Evolutionary conservation across 2,888 invertebrate species (phyloP), one percentile per base, ranked within the genome.

Genomic region (Cetonia aurata): DNA sequence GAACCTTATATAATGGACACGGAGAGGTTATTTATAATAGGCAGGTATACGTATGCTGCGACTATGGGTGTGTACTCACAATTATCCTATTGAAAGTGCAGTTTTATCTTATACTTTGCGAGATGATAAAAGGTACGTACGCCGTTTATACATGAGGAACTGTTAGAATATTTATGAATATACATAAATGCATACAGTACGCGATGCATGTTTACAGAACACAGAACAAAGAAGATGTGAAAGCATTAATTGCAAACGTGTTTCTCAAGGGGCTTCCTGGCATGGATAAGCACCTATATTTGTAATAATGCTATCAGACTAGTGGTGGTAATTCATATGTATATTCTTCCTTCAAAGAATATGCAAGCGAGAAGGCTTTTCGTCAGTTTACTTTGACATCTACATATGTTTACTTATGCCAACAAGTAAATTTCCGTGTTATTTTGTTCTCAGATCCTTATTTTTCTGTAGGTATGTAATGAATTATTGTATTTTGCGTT

Each of bases 21-120:
- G 17, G 15, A 41, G 57, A 15, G 15, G 6, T 15, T 42, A 41
- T 57, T 42, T 57, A 42, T 42, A 17, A 50, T 48, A 41, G 57
- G 57, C 12, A 42, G 41, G 10, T 42, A 42, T 42, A 41, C 17
- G 12, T 31, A 17, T 10, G 42, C 57, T 12, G 19, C 33, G n/a
- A 15, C 17, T 37, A 53, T 53, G 53, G 53, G 57, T 42, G 57
- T 57, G 57, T 50, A 19, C 6, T 6, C 42, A 4, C 42, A 42
- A 57, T 57, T 57, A 42, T 19, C 6, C 57, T 42, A 57, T 17
- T 41, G 41, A 42, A 57, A 17, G 42, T 57, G 42, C 8, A 57
- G 9, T 57, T 57, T 57, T 42, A 57, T 42, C 19, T 42, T 57
- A 41, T 41, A 12, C 41, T 42, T 37, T 57, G 37, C 19, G 10